Conservation (phyloP, 1,140 invertebrate species). For the Cydia strobilella region DNA sequence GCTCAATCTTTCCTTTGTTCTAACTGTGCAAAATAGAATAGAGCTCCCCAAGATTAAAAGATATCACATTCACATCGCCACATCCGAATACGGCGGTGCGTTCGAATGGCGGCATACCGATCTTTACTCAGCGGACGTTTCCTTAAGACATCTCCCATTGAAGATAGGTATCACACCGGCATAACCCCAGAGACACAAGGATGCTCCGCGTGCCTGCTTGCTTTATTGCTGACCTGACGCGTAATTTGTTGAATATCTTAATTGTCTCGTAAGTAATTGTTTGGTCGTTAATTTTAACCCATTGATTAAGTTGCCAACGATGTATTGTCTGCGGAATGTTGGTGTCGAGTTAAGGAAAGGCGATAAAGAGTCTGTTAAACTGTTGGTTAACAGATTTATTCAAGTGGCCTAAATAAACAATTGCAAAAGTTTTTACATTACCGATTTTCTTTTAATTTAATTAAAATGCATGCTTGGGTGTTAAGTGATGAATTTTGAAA, state of each 20-base stretch:
- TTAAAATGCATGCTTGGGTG: no score
- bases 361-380: constrained; percentile 2
- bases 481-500: no score
- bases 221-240: constrained; percentile 16
- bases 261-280: constrained; percentile 30
- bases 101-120: constrained; percentile 44
- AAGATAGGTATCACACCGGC: constrained; percentile 52
- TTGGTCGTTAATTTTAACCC: background rate
- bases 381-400: constrained; percentile 15
- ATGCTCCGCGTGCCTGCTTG: constrained; percentile 34
- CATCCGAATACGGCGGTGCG: constrained; percentile 40
- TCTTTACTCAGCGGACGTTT: constrained; percentile 52
- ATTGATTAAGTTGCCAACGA: constrained; percentile 22
- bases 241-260: constrained; percentile 27
- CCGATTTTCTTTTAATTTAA: no score
- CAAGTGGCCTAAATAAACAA: background rate
- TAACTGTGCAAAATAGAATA: constrained; percentile 10
- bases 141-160: constrained; percentile 52
- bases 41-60: constrained; percentile 40
- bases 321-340: constrained; percentile 2
- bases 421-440: background rate
- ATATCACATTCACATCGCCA: constrained; percentile 41
- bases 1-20: constrained; percentile 34
- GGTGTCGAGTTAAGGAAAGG: constrained; percentile 3
- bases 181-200: constrained; percentile 37